Conservation (phyloP, 2,797 vertebrate species). For the Enteromius viviparus region DNA sequence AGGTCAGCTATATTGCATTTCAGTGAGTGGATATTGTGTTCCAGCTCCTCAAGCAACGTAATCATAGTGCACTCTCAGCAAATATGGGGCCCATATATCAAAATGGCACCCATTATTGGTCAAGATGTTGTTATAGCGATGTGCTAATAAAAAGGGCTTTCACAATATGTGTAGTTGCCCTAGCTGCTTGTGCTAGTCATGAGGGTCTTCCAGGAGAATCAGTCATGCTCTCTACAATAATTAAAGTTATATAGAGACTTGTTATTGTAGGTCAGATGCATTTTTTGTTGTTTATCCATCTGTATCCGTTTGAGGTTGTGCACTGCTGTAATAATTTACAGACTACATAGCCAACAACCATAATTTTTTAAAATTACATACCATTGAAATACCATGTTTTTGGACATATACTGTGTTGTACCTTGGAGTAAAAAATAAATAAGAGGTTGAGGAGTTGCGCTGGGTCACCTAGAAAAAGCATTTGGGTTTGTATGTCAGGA, state of each 20-base stretch:
- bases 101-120: conserved; percentile 11
- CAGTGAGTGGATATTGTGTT: conserved; percentile 27
- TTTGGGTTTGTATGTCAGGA: conserved; percentile 49
- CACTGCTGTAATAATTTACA: neutral
- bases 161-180: conserved; percentile 25
- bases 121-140: conserved; percentile 49
- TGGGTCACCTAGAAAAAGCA: conserved; percentile 38
- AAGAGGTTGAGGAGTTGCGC: conserved; percentile 11
- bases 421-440: neutral
- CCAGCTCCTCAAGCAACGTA: conserved; percentile 5
- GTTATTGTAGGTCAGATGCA: conserved; percentile 4
- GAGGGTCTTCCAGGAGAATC: neutral
- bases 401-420: neutral
- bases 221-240: neutral
- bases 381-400: neutral
- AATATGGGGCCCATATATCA: conserved; percentile 45
- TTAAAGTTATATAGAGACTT: conserved; percentile 3
- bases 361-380: neutral
- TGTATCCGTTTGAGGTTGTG: neutral
- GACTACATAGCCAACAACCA: neutral
- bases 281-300: neutral
- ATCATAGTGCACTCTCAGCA: conserved; percentile 26
- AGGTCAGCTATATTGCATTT: conserved; percentile 18
- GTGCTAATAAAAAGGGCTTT: conserved; percentile 34
- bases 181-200: conserved; percentile 38